Evolutionary conservation across 2,797 vertebrate genomes (phyloP), one percentile per base, ranked within the genome.

Genomic region (Catamblyrhynchus diadema): DNA sequence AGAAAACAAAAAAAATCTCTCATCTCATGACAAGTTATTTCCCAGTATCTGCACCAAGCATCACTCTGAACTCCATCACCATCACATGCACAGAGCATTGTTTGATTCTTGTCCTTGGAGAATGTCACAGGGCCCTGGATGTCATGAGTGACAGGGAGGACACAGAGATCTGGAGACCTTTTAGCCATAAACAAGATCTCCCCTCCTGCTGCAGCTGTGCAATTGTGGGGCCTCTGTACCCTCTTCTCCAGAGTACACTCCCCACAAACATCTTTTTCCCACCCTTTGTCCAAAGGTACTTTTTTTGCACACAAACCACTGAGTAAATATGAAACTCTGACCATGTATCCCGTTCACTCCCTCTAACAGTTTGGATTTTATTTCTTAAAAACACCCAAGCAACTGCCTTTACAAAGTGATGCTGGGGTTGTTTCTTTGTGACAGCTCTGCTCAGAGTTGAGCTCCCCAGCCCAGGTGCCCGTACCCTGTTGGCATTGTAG

Each of bases 401-500:
- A 51, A 7, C 32, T 35, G 15, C 9, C 11, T 39, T 48, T n/a
- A n/a, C 73, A 75, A 33, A 30, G 6, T 2, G 37, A 2, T 4
- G 28, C 21, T 39, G 60, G 60, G 60, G 12, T 4, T 54, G 27
- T 3, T 32, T 22, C 44, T 30, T 22, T 9, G 17, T 24, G 20
- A 7, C 17, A 44, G 35, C 72, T 57, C 18, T 19, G 7, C 22
- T 42, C 24, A 27, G 37, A 54, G 47, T 32, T 25, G 37, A 16
- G 53, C 10, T 6, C 47, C 69, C 30, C 35, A 24, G 3, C 2
- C 12, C 51, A 16, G 27, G 42, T 1, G 21, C 75, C 98, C 99
- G 0, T 98, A 99, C 99, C 97, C 99, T 98, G 98, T 99, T 99
- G 54, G 99, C 99, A 0, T 99, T 99, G 81, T 99, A 99, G 97